A percentile compares a stretch with the other conserved stretches of the same genome.
Conservation (phyloP, 2,888 invertebrate species). For the Cerastis rubricosa region DNA sequence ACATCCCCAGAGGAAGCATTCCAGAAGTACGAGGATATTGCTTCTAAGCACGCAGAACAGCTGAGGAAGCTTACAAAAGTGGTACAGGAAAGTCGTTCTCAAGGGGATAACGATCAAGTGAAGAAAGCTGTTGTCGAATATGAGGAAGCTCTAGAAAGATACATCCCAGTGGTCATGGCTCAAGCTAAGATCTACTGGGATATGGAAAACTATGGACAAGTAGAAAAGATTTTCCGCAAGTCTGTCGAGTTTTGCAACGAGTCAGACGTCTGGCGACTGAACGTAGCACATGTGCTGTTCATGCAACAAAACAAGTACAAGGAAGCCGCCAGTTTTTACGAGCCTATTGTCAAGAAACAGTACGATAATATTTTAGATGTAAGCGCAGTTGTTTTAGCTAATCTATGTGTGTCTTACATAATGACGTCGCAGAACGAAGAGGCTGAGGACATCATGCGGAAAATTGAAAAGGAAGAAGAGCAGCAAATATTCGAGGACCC, state of each 20-base stretch:
- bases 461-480: constrained; percentile 99
- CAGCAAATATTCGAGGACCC: constrained; percentile 97
- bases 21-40: constrained; percentile 98
- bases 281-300: constrained; percentile 99
- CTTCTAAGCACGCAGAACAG: constrained; percentile 97
- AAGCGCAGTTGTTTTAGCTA: constrained; percentile 99
- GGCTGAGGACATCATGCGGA: constrained; percentile 99
- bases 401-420: constrained; percentile 99
- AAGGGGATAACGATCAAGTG: constrained; percentile 96
- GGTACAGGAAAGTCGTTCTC: constrained; percentile 97
- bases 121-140: constrained; percentile 98
- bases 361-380: constrained; percentile 98
- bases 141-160: constrained; percentile 97
- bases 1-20: constrained; percentile 99
- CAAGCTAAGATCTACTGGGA: constrained; percentile 99
- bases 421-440: constrained; percentile 99
- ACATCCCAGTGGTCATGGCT: constrained; percentile 99
- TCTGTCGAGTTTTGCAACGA: constrained; percentile 99
- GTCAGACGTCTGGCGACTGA: constrained; percentile 98
- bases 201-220: constrained; percentile 98
- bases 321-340: constrained; percentile 99
- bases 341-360: constrained; percentile 98
- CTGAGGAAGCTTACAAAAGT: constrained; percentile 97
- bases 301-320: constrained; percentile 99
- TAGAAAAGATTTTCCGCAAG: constrained; percentile 99